Base-by-base conservation (phyloP, 1,140 invertebrate species). In the Drosophila ananassae region DNA sequence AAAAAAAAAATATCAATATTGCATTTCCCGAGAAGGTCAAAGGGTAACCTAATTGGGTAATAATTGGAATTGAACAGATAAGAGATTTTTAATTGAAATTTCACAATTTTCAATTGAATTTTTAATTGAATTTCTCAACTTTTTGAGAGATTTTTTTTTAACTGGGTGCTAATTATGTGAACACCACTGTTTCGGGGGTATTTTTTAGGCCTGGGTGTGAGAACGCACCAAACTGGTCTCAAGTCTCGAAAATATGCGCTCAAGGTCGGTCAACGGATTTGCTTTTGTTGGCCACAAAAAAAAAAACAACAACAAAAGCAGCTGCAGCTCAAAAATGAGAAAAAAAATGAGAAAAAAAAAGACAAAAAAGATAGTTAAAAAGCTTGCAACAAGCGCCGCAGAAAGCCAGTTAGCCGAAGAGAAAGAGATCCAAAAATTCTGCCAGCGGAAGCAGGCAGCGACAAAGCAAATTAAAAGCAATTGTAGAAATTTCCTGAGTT, bases 191-290 rank as follows among this genome's bases (percentile, higher is more conserved):
- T 12, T 62, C n/a, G 21, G 46, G 46, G 6, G 5, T 28, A 6
- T 28, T 28, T 48, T 4, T 3, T 30, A 37, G 24, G 3, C 10
- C 50, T 50, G 47, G 44, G 41, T 46, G 63, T 55, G 71, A 58
- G 74, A 83, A 83, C 82, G 80, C 80, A 69, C 54, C 61, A 73
- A 74, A 85, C 81, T 85, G 81, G 81, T 85, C 75, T 74, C 68
- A 62, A 73, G 71, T 44, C 71, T 73, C 69, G 69, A 76, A 84
- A 84, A 84, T 77, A 80, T 87, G 63, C 57, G 74, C 77, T 89
- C 84, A 89, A 89, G 84, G 84, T 89, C 84, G 87, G 84, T 89
- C 84, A 89, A 89, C 84, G 84, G 84, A 84, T 89, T 89, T 73
- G 77, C 69, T 71, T 66, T 55, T 79, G 72, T 50, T 72, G 64